These are phyloP conservation scores for Lagria hirta DNA, from an alignment of 2,888 invertebrate genomes.

Conservation along the genomic window DNA sequence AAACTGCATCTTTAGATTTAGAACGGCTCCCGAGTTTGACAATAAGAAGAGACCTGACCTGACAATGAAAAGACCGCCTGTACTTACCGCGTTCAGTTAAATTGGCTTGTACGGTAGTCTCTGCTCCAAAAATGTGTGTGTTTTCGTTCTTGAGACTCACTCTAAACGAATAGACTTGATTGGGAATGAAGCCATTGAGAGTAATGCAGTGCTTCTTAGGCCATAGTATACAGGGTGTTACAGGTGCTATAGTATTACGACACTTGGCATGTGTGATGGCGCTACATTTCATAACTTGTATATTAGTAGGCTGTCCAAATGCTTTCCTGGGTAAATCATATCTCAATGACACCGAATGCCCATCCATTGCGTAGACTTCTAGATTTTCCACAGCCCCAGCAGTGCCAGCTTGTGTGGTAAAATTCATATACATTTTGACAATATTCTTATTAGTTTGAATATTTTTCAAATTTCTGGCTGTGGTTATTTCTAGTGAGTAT, in stretches of 20 bases:
- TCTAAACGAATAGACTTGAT: constrained; percentile 38
- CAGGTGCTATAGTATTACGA: constrained; percentile 29
- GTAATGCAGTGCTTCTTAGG: constrained; percentile 43
- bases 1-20: too few relatives aligned
- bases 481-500: constrained; percentile 41
- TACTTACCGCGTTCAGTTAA: constrained; percentile 40
- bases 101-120: constrained; percentile 32
- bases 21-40: too few relatives aligned
- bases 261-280: constrained; percentile 39
- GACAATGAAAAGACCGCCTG: too few relatives aligned
- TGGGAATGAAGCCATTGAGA: constrained; percentile 37
- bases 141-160: constrained; percentile 44
- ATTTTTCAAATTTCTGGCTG: constrained; percentile 38
- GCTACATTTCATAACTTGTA: constrained; percentile 42
- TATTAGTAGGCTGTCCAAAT: constrained; percentile 38
- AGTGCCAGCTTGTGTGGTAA: constrained; percentile 46
- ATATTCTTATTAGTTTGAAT: constrained; percentile 32
- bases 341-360: constrained; percentile 40
- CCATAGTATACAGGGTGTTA: constrained; percentile 45
- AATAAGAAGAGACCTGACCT: too few relatives aligned
- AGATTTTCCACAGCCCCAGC: constrained; percentile 42
- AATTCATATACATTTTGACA: constrained; percentile 32
- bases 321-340: constrained; percentile 43
- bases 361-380: constrained; percentile 46
- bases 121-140: constrained; percentile 42